A percentile compares a stretch with the other conserved stretches of the same genome.
phyloP scores from a whole-genome alignment of 2,113 vertebrate genomes.

The Lophochroa leadbeateri region DNA sequence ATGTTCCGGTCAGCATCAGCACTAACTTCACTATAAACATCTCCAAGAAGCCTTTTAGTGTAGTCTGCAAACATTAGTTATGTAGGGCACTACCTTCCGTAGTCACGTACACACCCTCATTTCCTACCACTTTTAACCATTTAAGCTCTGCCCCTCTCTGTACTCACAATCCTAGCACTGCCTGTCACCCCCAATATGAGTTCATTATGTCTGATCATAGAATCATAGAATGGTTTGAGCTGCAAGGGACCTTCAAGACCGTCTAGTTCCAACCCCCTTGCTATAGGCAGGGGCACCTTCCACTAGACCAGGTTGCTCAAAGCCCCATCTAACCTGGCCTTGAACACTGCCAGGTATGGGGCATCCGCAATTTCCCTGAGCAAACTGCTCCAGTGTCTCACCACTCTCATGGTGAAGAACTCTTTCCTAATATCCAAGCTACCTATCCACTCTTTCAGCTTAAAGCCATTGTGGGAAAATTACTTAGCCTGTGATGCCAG shows the following conservation, averaged over 20 bases:
- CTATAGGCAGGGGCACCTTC: not conserved
- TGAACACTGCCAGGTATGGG: not conserved
- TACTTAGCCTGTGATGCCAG: conserved; percentile 30
- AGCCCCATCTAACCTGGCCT: not conserved
- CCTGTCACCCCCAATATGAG: not conserved
- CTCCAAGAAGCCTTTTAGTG: not conserved
- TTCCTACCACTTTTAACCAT: not conserved
- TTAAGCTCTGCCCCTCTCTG: not conserved
- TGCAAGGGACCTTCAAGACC: not conserved
- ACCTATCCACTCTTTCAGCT: not conserved
- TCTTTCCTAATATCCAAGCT: not conserved
- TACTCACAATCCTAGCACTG: not conserved
- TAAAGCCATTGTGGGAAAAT: not conserved
- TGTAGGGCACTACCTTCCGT: not conserved
- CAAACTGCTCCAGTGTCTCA: not conserved
- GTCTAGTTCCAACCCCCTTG: not conserved
- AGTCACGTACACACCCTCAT: not conserved
- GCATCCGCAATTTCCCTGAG: not conserved
- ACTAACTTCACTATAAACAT: not conserved
- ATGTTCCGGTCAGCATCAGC: not conserved
- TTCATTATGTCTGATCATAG: not conserved
- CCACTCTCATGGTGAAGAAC: not conserved
- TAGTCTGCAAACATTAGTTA: not conserved
- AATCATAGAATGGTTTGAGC: not conserved
- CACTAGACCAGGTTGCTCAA: not conserved